Evolutionary conservation across 2,888 invertebrate species (phyloP), one percentile per base, ranked within the genome.

Genomic region (Drosophila borealis): DNA sequence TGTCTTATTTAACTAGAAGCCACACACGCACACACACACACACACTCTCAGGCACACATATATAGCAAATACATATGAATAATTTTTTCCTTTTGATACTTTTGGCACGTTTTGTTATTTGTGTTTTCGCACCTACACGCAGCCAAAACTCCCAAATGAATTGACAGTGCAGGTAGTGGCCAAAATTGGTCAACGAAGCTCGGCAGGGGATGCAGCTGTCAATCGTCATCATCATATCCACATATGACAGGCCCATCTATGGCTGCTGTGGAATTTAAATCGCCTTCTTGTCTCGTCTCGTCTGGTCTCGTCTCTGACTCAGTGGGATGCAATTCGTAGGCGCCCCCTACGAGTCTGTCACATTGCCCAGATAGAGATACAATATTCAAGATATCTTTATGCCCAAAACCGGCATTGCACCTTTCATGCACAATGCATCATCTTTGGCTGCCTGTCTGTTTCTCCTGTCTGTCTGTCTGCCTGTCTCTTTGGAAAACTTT

Each of bases 341-440:
- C 88, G 89, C 85, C 85, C 87, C 82, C 80, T 79, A 76, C 74
- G 87, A 69, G 72, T 86, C 87, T 83, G 87, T 84, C 84, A 80
- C 81, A 83, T 66, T 71, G 78, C 57, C 78, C 66, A 66, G 84
- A 85, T 82, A 80, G 82, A 89, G 84, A 88, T 87, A 82, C 79
- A 82, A 80, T 66, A 76, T 75, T 73, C 74, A 57, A 80, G 82
- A 85, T 82, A 86, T 89, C 86, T 88, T 83, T 66, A 89, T 88
- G 78, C 44, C 41, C 60, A 46, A 48, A 64, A 62, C 67, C 29
- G 72, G 70, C 70, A 51, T 65, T 81, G 86, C 86, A 86, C 86
- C 88, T 86, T 89, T 89, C 85, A 85, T 85, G 89, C 82, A 85
- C 88, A 86, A 86, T 86, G 85, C 85, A 86, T 89, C 85, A 86